Evolutionary conservation across 1,140 invertebrate genomes (phyloP).

Genomic region (Chionoecetes opilio): DNA sequence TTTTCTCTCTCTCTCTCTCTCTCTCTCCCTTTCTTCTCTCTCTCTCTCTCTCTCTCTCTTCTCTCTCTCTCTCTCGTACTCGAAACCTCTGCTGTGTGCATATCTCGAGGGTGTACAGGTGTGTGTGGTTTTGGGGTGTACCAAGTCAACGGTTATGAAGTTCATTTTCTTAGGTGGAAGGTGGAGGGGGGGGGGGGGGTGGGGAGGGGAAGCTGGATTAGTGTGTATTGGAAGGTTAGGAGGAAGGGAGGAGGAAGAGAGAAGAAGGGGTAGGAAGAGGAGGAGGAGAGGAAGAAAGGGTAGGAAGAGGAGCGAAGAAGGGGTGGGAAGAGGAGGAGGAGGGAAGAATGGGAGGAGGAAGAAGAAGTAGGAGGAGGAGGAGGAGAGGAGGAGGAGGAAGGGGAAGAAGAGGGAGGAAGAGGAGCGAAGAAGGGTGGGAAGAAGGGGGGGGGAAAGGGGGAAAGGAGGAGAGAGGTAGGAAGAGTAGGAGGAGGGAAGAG

Average conservation of each 20-base stretch:
- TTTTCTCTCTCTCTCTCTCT: constrained; percentile 12
- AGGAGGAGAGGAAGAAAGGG: background rate
- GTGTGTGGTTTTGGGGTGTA: background rate
- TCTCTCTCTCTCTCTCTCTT: background rate
- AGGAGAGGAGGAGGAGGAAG: background rate
- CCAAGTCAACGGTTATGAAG: background rate
- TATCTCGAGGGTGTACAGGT: background rate
- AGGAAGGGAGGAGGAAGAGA: no score
- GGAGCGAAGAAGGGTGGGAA: no score
- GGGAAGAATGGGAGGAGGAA: background rate
- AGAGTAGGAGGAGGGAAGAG: no score
- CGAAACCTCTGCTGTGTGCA: background rate
- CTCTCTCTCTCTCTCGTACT: constrained; percentile 7
- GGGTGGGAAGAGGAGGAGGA: background rate
- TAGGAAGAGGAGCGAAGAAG: background rate
- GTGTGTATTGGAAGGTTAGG: background rate
- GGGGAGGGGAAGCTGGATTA: background rate
- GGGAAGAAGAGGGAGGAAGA: no score
- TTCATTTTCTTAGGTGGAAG: background rate
- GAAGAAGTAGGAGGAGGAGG: background rate
- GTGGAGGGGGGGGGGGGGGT: background rate
- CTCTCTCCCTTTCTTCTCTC: constrained; percentile 12
- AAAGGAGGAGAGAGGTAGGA: no score
- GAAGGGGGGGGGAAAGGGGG: no score
- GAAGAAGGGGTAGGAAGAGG: background rate